Percentiles rank a stretch among this genome's conserved stretches.
Evolutionary conservation across 1,140 invertebrate genomes (phyloP).

Genomic region (Drosophila miranda): DNA sequence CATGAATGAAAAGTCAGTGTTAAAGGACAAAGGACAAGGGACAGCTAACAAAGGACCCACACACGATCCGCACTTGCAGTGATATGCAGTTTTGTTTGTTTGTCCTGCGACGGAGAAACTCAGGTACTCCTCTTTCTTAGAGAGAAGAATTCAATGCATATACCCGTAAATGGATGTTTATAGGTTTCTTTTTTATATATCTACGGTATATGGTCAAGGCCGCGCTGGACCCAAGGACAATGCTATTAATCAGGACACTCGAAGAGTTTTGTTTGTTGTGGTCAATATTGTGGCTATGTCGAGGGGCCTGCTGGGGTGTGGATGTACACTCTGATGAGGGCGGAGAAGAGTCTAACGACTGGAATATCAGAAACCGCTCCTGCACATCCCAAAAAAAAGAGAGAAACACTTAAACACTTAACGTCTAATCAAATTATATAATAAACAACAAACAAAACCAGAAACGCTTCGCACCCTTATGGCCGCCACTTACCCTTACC

Average conservation of each 20-base stretch:
- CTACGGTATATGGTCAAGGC: constrained; percentile 37
- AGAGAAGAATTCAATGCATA: constrained; percentile 11
- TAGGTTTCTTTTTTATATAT: constrained; percentile 45
- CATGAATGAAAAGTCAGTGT: constrained; percentile 74
- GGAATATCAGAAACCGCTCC: constrained; percentile 12
- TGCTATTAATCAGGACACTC: constrained; percentile 62
- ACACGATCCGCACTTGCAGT: constrained; percentile 70
- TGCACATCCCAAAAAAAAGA: constrained; percentile 3
- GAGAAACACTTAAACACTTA: constrained; percentile 51
- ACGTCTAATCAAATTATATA: constrained; percentile 71
- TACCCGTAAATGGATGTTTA: constrained; percentile 33
- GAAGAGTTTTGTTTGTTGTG: constrained; percentile 47
- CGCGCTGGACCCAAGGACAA: constrained; percentile 13
- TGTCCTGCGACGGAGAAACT: constrained; percentile 5
- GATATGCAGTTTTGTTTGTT: constrained; percentile 64
- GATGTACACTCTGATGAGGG: constrained; percentile 3
- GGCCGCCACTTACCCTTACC: constrained; percentile 48
- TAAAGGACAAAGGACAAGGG: constrained; percentile 45
- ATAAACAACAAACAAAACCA: constrained; percentile 57
- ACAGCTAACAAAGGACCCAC: constrained; percentile 35
- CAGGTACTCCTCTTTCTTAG: constrained; percentile 3
- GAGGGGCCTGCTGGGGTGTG: constrained; percentile 28
- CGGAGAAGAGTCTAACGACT: not conserved
- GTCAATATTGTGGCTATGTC: constrained; percentile 72
- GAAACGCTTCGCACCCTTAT: constrained; percentile 68